These are phyloP conservation scores for Cataglyphis rosenhaueri DNA, from an alignment of 2,888 invertebrate genomes.

Conservation along the genomic window DNA sequence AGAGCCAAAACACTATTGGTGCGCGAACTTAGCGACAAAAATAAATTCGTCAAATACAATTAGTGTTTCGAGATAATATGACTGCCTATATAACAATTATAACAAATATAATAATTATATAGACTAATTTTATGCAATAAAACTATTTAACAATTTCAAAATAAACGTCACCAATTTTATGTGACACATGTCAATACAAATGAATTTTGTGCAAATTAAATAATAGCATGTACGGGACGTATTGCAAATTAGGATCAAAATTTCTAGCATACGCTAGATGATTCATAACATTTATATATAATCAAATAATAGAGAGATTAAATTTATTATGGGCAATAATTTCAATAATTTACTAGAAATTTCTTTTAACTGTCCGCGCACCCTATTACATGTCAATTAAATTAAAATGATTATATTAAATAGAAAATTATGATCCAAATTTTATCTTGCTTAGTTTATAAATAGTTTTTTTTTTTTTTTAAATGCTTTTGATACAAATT, in stretches of 20 bases:
- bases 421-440: slow-evolving; percentile 32
- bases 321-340: slow-evolving; percentile 20
- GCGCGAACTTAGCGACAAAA: no score
- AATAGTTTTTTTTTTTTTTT: slow-evolving; percentile 1
- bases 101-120: neutral
- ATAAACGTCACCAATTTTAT: slow-evolving; percentile 29
- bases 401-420: slow-evolving; percentile 34
- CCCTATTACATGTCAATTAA: slow-evolving; percentile 19
- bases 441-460: slow-evolving; percentile 10
- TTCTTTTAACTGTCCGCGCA: slow-evolving; percentile 18
- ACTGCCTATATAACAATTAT: neutral
- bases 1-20: no score
- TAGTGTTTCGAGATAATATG: neutral
- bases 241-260: slow-evolving; percentile 48
- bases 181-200: neutral
- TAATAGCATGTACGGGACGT: neutral
- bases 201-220: slow-evolving; percentile 28
- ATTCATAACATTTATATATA: slow-evolving; percentile 23
- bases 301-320: slow-evolving; percentile 43
- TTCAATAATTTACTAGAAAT: slow-evolving; percentile 29
- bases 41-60: neutral
- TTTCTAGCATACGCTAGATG: slow-evolving; percentile 39
- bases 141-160: neutral
- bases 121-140: neutral
- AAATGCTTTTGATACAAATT: slow-evolving; percentile 8